Evolutionary conservation across 2,797 vertebrate genomes (phyloP), one percentile per base, ranked within the genome.

Genomic region (Numenius phaeopus): DNA sequence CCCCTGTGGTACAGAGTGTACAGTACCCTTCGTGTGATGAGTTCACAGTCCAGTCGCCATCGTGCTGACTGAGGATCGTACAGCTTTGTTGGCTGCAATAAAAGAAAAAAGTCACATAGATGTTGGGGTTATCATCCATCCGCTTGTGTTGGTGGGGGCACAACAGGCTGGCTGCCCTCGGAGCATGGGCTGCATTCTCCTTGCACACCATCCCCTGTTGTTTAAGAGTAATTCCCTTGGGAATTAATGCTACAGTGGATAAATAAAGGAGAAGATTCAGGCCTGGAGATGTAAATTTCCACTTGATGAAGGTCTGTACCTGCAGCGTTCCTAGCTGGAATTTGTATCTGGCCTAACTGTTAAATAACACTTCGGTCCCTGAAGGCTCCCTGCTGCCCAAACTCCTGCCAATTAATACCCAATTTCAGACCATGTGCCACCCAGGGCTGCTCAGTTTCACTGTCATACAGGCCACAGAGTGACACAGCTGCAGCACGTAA

Each of bases 211-310:
- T 72, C 14, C 46, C 32, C 29, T 67, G 32, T 6, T 50, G 55
- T 9, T 44, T 8, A 27, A 30, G n/a, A 55, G 49, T 13, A 96
- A 94, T 96, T 96, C 93, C 94, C 91, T 77, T 32, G 93, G 95
- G 95, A 94, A 95, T 87, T 54, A 9, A 37, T 40, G 65, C 76
- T n/a, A 8, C 14, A 9, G 34, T 7, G 62, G 20, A 9, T 39
- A 83, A 75, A 84, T 21, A 32, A 78, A 64, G 57, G 70, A 89
- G 59, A 39, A 72, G n/a, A 42, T 14, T 61, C 87, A 77, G 9
- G 11, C 58, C 81, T 50, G 64, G 75, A 82, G 82, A 26, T 49
- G 76, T n/a, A 47, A 16, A 47, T 30, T 85, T 69, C 47, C 80
- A 34, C 78, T 8, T 13, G 46, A 8, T n/a, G 72, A 59, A 83